These are phyloP conservation scores for Petrosia ficiformis DNA, from an alignment of 37 sponge, comb jelly and placozoan species.

Conservation along the genomic window DNA sequence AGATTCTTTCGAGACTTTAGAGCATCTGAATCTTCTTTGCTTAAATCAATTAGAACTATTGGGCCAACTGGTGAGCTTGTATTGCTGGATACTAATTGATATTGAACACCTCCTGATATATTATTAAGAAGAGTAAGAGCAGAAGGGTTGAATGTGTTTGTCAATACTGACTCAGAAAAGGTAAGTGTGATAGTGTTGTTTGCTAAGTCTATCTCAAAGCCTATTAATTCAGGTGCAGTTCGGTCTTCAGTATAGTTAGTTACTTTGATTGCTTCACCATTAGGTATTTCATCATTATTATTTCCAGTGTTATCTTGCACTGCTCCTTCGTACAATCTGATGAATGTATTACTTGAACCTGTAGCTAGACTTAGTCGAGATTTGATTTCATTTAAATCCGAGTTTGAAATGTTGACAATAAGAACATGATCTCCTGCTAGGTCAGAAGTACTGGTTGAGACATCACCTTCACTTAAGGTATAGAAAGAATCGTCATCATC, in stretches of 20 bases:
- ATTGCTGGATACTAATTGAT: constrained; percentile 32
- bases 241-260: constrained; percentile 56
- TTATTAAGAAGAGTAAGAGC: constrained; percentile 41
- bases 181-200: constrained; percentile 61
- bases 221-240: constrained; percentile 46
- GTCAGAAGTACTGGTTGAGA: constrained; percentile 54
- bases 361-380: constrained; percentile 56
- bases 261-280: constrained; percentile 46
- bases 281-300: constrained; percentile 16
- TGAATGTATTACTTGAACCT: constrained; percentile 47
- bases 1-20: constrained; percentile 64
- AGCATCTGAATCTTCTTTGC: constrained; percentile 40
- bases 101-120: constrained; percentile 6
- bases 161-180: constrained; percentile 82
- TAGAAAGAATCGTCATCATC: constrained; percentile 20
- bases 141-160: constrained; percentile 52
- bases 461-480: constrained; percentile 51
- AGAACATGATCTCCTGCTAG: constrained; percentile 62
- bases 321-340: constrained; percentile 50
- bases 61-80: constrained; percentile 25
- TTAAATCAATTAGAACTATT: constrained; percentile 40
- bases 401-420: constrained; percentile 43
- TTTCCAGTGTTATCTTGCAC: constrained; percentile 56
- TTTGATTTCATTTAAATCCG: constrained; percentile 78
- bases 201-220: constrained; percentile 65